Evolutionary conservation across 2,113 vertebrate species (phyloP).

Genomic region (Paralichthys olivaceus): DNA sequence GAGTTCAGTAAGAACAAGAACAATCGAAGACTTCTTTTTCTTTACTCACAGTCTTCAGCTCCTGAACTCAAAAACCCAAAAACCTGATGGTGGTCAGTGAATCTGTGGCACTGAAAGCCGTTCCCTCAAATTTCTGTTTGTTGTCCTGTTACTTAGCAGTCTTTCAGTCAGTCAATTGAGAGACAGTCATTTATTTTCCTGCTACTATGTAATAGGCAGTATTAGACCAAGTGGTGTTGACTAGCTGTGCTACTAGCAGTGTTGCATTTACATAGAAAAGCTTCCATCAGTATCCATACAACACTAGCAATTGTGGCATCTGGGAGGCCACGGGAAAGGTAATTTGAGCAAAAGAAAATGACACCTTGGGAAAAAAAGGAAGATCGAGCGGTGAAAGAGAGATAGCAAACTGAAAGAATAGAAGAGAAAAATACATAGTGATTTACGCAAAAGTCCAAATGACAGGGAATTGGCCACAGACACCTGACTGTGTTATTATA

Average conservation of each 20-base stretch:
- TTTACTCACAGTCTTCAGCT: neutral
- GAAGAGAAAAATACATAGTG: slow-evolving; percentile 76
- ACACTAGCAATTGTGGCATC: slow-evolving; percentile 78
- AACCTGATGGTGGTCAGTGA: neutral
- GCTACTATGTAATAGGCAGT: slow-evolving; percentile 61
- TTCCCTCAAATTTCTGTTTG: slow-evolving; percentile 16
- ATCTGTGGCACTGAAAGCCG: slow-evolving; percentile 8
- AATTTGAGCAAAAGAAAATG: slow-evolving; percentile 85
- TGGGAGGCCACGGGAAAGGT: slow-evolving; percentile 79
- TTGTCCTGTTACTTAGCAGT: slow-evolving; percentile 35
- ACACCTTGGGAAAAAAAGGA: slow-evolving; percentile 69
- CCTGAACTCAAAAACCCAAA: neutral
- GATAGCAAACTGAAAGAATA: slow-evolving; percentile 63
- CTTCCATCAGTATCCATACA: slow-evolving; percentile 85
- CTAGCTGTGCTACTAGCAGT: slow-evolving; percentile 53
- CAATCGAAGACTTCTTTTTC: neutral
- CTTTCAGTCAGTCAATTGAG: slow-evolving; percentile 40
- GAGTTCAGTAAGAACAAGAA: neutral
- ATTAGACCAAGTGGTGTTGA: slow-evolving; percentile 74
- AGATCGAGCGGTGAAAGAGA: slow-evolving; percentile 64
- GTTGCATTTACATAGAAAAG: slow-evolving; percentile 72
- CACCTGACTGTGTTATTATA: slow-evolving; percentile 86
- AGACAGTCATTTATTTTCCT: slow-evolving; percentile 56
- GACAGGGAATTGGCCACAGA: slow-evolving; percentile 79
- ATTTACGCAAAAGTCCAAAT: slow-evolving; percentile 86